Evolutionary conservation across 2,113 vertebrate genomes (phyloP).

Genomic region (Hucho hucho): DNA sequence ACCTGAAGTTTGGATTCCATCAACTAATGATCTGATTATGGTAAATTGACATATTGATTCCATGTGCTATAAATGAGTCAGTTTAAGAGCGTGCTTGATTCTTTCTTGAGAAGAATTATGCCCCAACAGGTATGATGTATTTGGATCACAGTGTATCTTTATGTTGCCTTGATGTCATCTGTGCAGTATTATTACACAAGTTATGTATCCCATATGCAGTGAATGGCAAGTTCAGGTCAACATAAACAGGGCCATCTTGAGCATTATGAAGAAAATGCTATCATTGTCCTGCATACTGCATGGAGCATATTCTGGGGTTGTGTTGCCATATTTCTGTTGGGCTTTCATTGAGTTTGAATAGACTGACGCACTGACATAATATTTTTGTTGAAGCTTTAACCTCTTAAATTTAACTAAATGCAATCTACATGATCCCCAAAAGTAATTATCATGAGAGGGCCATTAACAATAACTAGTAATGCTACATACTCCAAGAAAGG

Average conservation of each 20-base stretch:
- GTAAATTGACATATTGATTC: background rate
- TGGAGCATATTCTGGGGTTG: constrained; percentile 27
- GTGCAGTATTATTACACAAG: background rate
- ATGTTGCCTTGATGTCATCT: constrained; percentile 58
- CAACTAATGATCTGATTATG: background rate
- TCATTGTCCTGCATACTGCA: constrained; percentile 13
- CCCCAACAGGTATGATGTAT: constrained; percentile 78
- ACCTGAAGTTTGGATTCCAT: too few species aligned
- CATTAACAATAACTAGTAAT: too few species aligned
- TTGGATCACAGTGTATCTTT: constrained; percentile 82
- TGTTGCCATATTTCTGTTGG: constrained; percentile 39
- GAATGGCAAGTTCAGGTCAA: constrained; percentile 35
- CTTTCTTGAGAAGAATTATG: constrained; percentile 86
- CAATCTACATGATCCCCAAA: too few species aligned
- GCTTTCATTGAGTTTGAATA: constrained; percentile 23
- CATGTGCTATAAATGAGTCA: constrained; percentile 88
- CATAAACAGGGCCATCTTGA: constrained; percentile 7
- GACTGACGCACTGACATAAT: constrained; percentile 3
- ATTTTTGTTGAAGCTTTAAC: constrained; percentile 51
- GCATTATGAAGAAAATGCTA: constrained; percentile 1
- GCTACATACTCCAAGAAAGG: too few species aligned
- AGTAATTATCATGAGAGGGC: too few species aligned
- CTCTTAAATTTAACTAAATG: too few species aligned
- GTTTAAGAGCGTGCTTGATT: constrained; percentile 89
- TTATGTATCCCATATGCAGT: background rate